A percentile compares a stretch with the other conserved stretches of the same genome.
Conservation (phyloP, 2,113 vertebrate species). For the Polyodon spathula region DNA sequence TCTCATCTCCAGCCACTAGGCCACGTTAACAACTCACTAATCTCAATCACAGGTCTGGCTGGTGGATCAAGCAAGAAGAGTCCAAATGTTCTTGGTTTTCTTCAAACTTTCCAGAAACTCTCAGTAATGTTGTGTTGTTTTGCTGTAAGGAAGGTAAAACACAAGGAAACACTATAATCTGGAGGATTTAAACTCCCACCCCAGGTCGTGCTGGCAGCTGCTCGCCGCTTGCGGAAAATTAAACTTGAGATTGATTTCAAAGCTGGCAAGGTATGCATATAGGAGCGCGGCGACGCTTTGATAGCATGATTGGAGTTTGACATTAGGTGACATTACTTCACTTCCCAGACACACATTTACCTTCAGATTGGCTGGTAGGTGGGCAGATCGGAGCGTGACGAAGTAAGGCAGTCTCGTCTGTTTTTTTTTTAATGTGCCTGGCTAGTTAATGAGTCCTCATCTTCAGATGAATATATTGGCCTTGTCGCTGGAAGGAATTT, state of each 20-base stretch:
- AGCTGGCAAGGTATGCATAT: neutral
- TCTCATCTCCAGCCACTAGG: no score
- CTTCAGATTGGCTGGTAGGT: conserved; percentile 2
- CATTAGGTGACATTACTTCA: conserved; percentile 1
- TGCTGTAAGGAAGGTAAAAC: no score
- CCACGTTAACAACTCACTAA: no score
- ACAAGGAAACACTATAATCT: neutral
- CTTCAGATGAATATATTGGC: conserved; percentile 73
- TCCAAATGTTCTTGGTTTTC: no score
- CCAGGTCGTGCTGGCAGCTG: no score
- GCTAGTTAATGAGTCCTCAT: conserved; percentile 83
- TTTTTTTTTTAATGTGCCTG: conserved; percentile 56
- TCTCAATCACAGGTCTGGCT: no score
- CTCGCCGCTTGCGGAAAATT: no score
- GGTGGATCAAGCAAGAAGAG: no score
- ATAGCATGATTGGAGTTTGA: conserved; percentile 2
- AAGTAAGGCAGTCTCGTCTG: neutral
- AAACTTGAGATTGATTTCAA: neutral
- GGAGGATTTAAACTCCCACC: neutral
- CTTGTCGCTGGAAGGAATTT: conserved; percentile 77
- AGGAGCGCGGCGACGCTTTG: neutral
- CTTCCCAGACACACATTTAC: neutral
- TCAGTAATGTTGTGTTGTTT: no score
- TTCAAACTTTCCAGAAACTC: no score
- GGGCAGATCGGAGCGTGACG: neutral